These are phyloP conservation scores for Euschistus heros DNA, from an alignment of 1,140 invertebrate genomes.

Conservation along the genomic window DNA sequence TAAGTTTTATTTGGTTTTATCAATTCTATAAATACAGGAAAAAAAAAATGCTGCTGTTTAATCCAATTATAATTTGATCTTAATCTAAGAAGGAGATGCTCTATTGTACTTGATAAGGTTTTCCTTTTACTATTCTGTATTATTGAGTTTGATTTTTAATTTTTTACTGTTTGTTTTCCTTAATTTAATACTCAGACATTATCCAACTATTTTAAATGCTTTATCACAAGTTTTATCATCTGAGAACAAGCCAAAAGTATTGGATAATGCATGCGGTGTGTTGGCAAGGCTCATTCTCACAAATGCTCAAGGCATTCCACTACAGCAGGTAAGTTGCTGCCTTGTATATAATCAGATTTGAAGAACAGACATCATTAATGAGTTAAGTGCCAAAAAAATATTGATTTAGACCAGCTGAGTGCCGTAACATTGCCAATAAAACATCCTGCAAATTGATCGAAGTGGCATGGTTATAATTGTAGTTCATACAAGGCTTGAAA, in stretches of 20 bases:
- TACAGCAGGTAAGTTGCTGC: constrained; percentile 46
- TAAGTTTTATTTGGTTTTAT: no score
- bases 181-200: constrained; percentile 38
- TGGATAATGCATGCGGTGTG: constrained; percentile 70
- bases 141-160: not conserved
- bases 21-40: no score
- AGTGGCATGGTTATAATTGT: no score
- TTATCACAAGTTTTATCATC: constrained; percentile 50
- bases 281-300: constrained; percentile 59
- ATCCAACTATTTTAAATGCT: constrained; percentile 49
- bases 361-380: no score
- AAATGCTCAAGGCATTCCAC: constrained; percentile 49
- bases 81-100: not conserved
- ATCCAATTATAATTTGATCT: not conserved
- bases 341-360: no score
- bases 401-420: no score
- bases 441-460: no score
- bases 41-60: no score
- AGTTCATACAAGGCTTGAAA: no score
- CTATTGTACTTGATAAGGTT: not conserved
- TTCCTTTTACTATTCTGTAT: not conserved
- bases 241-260: constrained; percentile 47
- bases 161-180: constrained; percentile 17
- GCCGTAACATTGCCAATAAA: no score
- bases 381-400: no score